Evolutionary conservation across 2,113 vertebrate genomes (phyloP), one percentile per base, ranked within the genome.

Genomic region (Microcebus murinus): DNA sequence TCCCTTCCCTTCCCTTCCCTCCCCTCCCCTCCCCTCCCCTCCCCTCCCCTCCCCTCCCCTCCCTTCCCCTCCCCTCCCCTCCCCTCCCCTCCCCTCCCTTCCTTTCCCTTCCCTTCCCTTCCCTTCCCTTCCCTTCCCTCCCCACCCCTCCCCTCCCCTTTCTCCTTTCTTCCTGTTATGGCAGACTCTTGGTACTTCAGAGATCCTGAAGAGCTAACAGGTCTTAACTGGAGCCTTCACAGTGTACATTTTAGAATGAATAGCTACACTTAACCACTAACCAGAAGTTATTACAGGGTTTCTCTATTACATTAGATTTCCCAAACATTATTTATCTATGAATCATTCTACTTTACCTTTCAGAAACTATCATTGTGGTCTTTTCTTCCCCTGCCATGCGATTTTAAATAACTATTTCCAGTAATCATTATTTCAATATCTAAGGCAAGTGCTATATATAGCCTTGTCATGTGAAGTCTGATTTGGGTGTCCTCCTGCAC

Each of bases 211-310:
- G 48, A 70, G 23, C 76, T 48, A 50, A 61, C n/a, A 71, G 18
- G 29, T 39, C 79, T 77, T 61, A 27, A 55, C n/a, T 31, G 13
- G 11, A 83, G 21, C 4, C 81, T 82, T 68, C 39, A 31, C 0
- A 36, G 61, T 6, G 0, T 27, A 52, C 39, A 23, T 79, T 87
- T 95, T 65, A 71, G 86, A 76, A 61, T 29, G 61, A 96, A 48
- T 48, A 76, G 95, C 93, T 67, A 6, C 52, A 1, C 29, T 48
- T 89, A 68, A 57, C 82, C 79, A 36, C 93, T 65, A 50, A 67
- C 88, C 79, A 87, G 74, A 93, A 92, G 45, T 74, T 59, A 76
- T 1, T 87, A 39, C 15, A 84, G 86, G 39, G 27, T 94, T 88
- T 67, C 74, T 68, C 36, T 59, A 2, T 71, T 57, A 55, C 63